Base-by-base conservation (phyloP, 2,888 invertebrate genomes). In the Cerastis leucographa region DNA sequence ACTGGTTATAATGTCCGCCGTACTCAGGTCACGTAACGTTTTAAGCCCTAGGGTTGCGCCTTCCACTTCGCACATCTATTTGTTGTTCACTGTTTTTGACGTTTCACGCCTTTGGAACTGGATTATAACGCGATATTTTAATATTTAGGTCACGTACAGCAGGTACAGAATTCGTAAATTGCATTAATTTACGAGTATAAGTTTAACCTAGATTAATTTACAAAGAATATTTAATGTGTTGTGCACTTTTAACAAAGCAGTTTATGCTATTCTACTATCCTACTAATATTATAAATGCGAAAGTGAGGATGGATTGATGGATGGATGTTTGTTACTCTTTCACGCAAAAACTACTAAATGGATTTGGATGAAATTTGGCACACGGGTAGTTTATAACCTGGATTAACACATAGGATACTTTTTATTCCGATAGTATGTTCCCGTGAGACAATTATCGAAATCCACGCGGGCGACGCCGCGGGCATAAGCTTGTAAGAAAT, bases 1-100 rank as follows among this genome's bases (percentile, higher is more conserved):
- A 92, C 92, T 91, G 91, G 92, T 93, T 94, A 93, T 92, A 90
- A 94, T 92, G 93, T 90, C 91, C 90, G 86, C 87, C 87, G 93
- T 91, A 94, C 89, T 89, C 94, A 86, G 90, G 90, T 92, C 95
- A 95, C 95, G 95, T 95, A 92, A 82, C 88, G 86, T 89, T 90
- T 91, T 92, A 91, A 91, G 89, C 91, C 93, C 92, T 90, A 87
- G 92, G 92, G 93, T 86, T 93, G 90, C 90, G 91, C 91, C 75
- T 83, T 83, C 78, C 69, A 89, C 93, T 91, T 91, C 87, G 78
- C 89, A 91, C 92, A 93, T 94, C 93, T 93, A 91, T 92, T 94
- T 95, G 92, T 94, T 95, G 86, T 85, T 79, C 64, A 83, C 77
- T 83, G 80, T 83, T 84, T 94, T 94, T 94, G 94, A 94, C 93